Percentiles rank a stretch among this genome's conserved stretches.
phyloP scores from a whole-genome alignment of 1,140 invertebrate genomes.

The Pseudomyrmex flavicornis region DNA sequence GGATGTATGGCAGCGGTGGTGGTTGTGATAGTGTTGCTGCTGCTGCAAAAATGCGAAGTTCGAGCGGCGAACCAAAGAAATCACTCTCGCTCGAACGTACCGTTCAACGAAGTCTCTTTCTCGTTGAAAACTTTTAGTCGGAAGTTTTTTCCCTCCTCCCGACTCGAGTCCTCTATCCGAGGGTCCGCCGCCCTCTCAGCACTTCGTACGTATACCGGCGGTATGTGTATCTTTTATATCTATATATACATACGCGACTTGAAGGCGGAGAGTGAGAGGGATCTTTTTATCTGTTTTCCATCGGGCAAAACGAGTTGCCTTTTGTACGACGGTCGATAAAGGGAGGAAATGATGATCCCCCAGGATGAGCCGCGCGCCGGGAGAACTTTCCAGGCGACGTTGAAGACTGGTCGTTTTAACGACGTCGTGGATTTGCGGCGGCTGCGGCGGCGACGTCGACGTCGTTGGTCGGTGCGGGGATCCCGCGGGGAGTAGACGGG shows the following conservation, averaged over 20 bases:
- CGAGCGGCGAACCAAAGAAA: conserved; percentile 75
- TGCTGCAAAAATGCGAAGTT: conserved; percentile 72
- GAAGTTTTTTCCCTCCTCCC: conserved; percentile 69
- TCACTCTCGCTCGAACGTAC: conserved; percentile 70
- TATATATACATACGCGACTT: not conserved
- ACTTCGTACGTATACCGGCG: not conserved
- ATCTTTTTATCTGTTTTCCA: conserved; percentile 78
- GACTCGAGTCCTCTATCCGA: not conserved
- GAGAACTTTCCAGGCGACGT: conserved; percentile 44
- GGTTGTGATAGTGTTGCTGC: not conserved
- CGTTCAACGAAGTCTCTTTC: conserved; percentile 39
- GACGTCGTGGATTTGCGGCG: conserved; percentile 53
- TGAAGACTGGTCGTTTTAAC: conserved; percentile 60
- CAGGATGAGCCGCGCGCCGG: conserved; percentile 56
- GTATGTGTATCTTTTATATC: conserved; percentile 9
- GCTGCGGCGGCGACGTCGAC: not conserved
- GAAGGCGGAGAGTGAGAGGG: conserved; percentile 18
- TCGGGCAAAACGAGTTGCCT: conserved; percentile 77
- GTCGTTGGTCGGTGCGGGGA: not conserved
- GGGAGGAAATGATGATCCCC: conserved; percentile 61
- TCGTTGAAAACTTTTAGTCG: conserved; percentile 77
- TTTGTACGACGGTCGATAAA: conserved; percentile 76
- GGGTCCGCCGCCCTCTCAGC: not conserved
- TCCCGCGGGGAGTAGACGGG: not conserved
- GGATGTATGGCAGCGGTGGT: not conserved